A percentile compares a stretch with the other conserved stretches of the same genome.
These are phyloP conservation scores for Drosophila subquinaria DNA, from an alignment of 2,888 invertebrate species.

Conservation along the genomic window DNA sequence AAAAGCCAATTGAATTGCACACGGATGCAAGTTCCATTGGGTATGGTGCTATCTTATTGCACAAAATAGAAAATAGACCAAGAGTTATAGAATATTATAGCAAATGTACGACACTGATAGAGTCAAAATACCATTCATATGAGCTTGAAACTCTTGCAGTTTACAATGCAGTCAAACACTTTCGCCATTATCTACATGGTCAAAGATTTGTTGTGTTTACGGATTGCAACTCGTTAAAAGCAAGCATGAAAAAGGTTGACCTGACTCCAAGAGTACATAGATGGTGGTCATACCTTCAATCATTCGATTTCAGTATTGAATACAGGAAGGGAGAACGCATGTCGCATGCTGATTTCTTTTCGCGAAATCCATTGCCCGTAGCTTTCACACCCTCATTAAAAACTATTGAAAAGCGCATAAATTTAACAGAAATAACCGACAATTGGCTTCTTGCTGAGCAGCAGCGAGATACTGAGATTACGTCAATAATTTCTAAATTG, in stretches of 20 bases:
- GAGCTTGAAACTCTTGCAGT: constrained; percentile 9
- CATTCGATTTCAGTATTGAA: no score
- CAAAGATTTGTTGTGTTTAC: constrained; percentile 6
- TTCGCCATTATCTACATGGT: constrained; percentile 8
- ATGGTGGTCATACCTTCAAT: no score
- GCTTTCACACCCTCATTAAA: no score
- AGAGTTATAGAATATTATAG: constrained; percentile 10
- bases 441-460: no score
- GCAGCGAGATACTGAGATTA: no score
- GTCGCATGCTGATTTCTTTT: no score
- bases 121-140: constrained; percentile 13
- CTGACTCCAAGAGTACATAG: no score
- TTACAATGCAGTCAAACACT: constrained; percentile 3
- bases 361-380: no score
- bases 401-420: no score
- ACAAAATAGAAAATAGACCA: constrained; percentile 2
- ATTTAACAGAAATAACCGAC: no score
- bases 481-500: no score
- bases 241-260: neutral
- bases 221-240: constrained; percentile 6
- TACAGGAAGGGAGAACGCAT: no score
- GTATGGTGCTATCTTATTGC: constrained; percentile 4
- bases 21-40: neutral
- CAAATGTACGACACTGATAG: constrained; percentile 1
- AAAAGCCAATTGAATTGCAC: neutral